Evolutionary conservation across 2,113 vertebrate genomes (phyloP), one percentile per base, ranked within the genome.

Genomic region (Syrmaticus mikado): DNA sequence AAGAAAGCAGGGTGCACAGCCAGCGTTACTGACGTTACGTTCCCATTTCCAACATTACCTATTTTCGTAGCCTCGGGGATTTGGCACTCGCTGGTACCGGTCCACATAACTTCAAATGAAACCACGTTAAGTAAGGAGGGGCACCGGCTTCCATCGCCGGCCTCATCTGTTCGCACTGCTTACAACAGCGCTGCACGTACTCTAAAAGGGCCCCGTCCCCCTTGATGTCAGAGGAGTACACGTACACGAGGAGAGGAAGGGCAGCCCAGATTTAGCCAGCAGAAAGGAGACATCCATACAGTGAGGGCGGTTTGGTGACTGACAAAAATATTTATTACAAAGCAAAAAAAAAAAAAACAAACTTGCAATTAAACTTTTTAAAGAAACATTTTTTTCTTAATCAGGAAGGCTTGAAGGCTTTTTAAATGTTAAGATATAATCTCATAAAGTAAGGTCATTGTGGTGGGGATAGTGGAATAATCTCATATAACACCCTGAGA

Each of bases 131-230:
- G 65, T 90, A 32, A 57, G 28, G 53, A 78, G 16, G 43, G 21
- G 38, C 53, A 3, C 21, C 68, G 83, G 77, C 81, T 45, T 82
- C 77, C 36, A 43, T 90, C 65, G 64, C 82, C 75, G 85, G 40
- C 43, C 70, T 93, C 88, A 65, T 93, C 77, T 40, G 61, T 84
- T 95, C 82, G 60, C 73, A 68, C 43, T 94, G 73, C 96, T 90
- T 96, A 95, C 81, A 87, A 95, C 80, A 86, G 83, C 81, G 94
- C 89, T 96, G 93, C 86, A 94, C 45, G 27, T 34, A 60, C 66
- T 84, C 12, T 79, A 76, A 93, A 92, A 88, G 74, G 66, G 86
- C 48, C 86, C 80, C 40, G 61, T n/a, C 62, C 77, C 66, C 92
- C 48, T 65, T 87, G 68, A 81, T 91, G 91, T 87, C 85, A 92